Evolutionary conservation across 1,140 invertebrate species (phyloP).

Genomic region (Hirudo medicinalis): DNA sequence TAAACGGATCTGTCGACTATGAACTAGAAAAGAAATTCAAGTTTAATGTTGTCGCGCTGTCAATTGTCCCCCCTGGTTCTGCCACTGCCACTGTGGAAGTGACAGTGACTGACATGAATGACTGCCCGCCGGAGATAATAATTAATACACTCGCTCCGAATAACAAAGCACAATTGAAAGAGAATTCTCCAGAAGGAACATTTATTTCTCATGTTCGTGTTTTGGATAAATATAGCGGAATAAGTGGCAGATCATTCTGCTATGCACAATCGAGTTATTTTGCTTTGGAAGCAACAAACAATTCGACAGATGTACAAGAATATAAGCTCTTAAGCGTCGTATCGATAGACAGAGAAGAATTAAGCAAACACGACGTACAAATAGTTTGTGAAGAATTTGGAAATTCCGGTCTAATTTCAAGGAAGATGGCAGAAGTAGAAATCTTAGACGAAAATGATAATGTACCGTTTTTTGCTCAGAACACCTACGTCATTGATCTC

Average conservation of each 20-base stretch:
- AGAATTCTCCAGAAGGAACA: background rate
- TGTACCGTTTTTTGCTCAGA: slow-evolving; percentile 6
- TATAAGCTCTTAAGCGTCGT: slow-evolving; percentile 7
- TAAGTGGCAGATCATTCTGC: background rate
- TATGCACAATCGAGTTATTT: slow-evolving; percentile 4
- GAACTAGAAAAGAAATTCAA: background rate
- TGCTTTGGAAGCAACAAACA: background rate
- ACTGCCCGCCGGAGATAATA: background rate
- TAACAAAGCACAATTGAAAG: background rate
- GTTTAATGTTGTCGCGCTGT: background rate
- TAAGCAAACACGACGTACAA: background rate
- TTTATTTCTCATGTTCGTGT: slow-evolving; percentile 1
- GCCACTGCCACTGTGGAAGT: background rate
- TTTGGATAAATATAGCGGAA: background rate
- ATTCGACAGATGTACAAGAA: background rate
- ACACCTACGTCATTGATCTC: background rate
- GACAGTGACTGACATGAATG: background rate
- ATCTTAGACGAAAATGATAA: slow-evolving; percentile 5
- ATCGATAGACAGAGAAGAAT: slow-evolving; percentile 4
- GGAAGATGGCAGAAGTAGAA: background rate
- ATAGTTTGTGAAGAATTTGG: slow-evolving; percentile 8
- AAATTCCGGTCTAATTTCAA: background rate
- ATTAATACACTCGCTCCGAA: background rate
- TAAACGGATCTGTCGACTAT: background rate
- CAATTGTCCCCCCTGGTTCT: background rate